phyloP scores from a whole-genome alignment of 2,113 vertebrate genomes.

The Carlito syrichta region DNA sequence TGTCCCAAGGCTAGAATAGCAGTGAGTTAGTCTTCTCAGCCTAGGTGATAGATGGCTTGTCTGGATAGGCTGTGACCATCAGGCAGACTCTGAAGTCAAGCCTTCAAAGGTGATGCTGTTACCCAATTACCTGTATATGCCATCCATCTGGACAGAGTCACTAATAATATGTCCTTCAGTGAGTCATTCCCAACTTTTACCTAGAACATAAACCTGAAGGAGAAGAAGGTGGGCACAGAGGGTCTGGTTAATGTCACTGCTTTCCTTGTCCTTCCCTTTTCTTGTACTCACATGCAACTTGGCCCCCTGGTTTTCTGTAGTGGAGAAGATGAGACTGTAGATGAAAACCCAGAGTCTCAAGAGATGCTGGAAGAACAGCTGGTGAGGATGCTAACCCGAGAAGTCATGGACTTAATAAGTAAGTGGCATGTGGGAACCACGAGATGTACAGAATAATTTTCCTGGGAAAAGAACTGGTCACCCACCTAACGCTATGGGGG shows the following conservation, averaged over 20 bases:
- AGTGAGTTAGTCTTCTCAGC: neutral
- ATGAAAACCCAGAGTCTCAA: constrained; percentile 93
- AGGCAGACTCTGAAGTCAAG: neutral
- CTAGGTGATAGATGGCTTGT: neutral
- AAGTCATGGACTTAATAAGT: constrained; percentile 96
- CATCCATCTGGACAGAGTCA: neutral
- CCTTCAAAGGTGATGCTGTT: neutral
- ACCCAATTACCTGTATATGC: neutral
- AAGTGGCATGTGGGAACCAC: constrained; percentile 77
- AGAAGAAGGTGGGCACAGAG: neutral
- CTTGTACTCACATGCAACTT: neutral
- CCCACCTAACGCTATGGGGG: neutral
- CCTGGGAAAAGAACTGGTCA: neutral
- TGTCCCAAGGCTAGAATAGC: neutral
- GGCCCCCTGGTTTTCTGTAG: constrained; percentile 62
- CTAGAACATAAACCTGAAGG: neutral
- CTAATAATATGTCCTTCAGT: neutral
- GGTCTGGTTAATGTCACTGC: neutral
- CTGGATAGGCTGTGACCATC: neutral
- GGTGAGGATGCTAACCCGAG: constrained; percentile 91
- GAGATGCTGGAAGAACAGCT: constrained; percentile 97
- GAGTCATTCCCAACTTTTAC: neutral
- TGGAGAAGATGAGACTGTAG: constrained; percentile 86
- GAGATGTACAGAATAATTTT: neutral
- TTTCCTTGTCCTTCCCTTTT: neutral